phyloP scores from a whole-genome alignment of 2,797 vertebrate genomes.

The Hippocampus kuda region DNA sequence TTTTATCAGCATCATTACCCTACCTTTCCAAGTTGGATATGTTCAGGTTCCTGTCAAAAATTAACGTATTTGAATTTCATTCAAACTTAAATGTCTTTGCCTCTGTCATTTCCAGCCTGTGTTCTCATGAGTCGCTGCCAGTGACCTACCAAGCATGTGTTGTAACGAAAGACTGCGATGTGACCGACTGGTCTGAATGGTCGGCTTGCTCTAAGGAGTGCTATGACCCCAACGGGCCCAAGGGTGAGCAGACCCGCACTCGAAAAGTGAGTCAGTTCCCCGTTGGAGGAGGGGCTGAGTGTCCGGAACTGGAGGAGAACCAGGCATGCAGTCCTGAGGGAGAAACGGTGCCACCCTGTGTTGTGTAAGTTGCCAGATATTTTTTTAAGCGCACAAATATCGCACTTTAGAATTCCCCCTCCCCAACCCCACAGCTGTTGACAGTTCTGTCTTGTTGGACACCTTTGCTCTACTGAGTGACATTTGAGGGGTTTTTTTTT shows the following conservation, averaged over 20 bases:
- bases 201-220: conserved; percentile 82
- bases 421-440: background rate
- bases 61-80: no score
- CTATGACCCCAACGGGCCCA: conserved; percentile 69
- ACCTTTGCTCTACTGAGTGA: background rate
- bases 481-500: background rate
- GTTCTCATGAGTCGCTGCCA: conserved; percentile 78
- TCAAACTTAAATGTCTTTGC: no score
- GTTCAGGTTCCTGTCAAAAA: no score
- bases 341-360: conserved; percentile 71
- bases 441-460: background rate
- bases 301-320: conserved; percentile 78
- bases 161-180: conserved; percentile 81
- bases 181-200: conserved; percentile 88
- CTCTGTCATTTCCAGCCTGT: conserved; percentile 66
- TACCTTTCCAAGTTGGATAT: no score
- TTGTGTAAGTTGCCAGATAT: conserved; percentile 69
- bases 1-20: no score
- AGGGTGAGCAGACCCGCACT: conserved; percentile 72
- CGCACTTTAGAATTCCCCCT: background rate
- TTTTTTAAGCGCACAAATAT: background rate
- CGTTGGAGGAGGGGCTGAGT: conserved; percentile 72
- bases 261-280: conserved; percentile 78
- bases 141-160: conserved; percentile 89
- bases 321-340: conserved; percentile 75